Base-by-base conservation (phyloP, 2,888 invertebrate genomes). In the Thecocarcelia acutangulata region DNA sequence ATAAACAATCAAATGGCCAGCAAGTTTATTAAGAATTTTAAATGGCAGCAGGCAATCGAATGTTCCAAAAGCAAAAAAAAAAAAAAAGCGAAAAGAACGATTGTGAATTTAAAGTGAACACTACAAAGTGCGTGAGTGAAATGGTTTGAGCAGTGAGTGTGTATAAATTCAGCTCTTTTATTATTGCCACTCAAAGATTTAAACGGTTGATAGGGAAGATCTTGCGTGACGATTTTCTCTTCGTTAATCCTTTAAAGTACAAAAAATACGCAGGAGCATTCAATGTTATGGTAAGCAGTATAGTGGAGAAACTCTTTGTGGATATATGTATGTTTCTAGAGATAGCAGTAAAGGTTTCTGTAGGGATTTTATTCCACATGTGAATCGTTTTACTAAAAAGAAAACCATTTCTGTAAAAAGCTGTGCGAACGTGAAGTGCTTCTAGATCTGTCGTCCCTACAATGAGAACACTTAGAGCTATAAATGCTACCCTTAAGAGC, bases 1-100 rank as follows among this genome's bases (percentile, higher is more conserved):
- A 82, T 63, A 77, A 76, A 82, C 82, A 82, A 82, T 82, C 82
- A 82, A 82, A 78, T 78, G 46, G 52, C 52, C 77, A 82, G 82
- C 78, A 82, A 82, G 74, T 82, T 82, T 82, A 82, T 82, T 82
- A 82, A 82, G 82, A 78, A 82, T 82, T 70, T 58, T 74, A 82
- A 82, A 82, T 78, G 78, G 78, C 81, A 74, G 78, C 81, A 69
- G 80, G 64, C 80, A n/a, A n/a, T n/a, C n/a, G n/a, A n/a, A n/a
- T n/a, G n/a, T n/a, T n/a, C n/a, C n/a, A n/a, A n/a, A n/a, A n/a
- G n/a, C n/a, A 33, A 33, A 8, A 33, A 1, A 33, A 33, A 8
- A 33, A 1, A 9, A 17, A 17, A 12, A 37, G 24, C n/a, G n/a
- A n/a, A n/a, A 15, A 13, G 46, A 46, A 19, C 21, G 59, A 8